Percentiles rank a stretch among this genome's conserved stretches.
These are phyloP conservation scores for Criorhina ranunculi DNA, from an alignment of 2,888 invertebrate genomes.

Conservation along the genomic window DNA sequence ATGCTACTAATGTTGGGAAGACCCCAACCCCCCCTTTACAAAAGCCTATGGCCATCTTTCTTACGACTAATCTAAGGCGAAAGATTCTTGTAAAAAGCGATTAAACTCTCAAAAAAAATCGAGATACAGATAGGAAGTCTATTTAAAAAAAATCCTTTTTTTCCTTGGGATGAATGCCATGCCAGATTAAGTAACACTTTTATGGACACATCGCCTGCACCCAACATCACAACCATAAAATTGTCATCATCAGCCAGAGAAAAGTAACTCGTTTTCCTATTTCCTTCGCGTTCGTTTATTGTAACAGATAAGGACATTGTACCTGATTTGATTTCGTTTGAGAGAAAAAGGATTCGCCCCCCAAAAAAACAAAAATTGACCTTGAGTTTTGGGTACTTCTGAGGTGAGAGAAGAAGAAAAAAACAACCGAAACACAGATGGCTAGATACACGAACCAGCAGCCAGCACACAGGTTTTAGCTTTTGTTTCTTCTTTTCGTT, in stretches of 20 bases:
- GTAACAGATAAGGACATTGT: slow-evolving; percentile 68
- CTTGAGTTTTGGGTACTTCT: slow-evolving; percentile 38
- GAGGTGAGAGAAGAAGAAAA: slow-evolving; percentile 6
- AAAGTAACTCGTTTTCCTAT: slow-evolving; percentile 31
- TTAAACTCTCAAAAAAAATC: slow-evolving; percentile 57
- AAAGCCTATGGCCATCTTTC: slow-evolving; percentile 30
- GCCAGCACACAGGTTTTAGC: too few relatives aligned
- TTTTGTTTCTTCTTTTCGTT: too few relatives aligned
- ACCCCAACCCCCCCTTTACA: slow-evolving; percentile 39
- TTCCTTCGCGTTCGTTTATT: slow-evolving; percentile 56
- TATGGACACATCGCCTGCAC: slow-evolving; percentile 45
- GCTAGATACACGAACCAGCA: slow-evolving; percentile 22
- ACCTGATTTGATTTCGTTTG: slow-evolving; percentile 62
- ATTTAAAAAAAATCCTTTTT: slow-evolving; percentile 69
- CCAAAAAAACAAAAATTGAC: slow-evolving; percentile 30
- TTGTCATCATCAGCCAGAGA: slow-evolving; percentile 44
- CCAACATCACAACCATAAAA: slow-evolving; percentile 29
- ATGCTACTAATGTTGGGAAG: slow-evolving; percentile 55
- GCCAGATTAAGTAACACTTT: slow-evolving; percentile 64
- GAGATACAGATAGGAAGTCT: slow-evolving; percentile 64
- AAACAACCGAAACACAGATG: slow-evolving; percentile 41
- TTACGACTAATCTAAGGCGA: slow-evolving; percentile 44
- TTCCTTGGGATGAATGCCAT: slow-evolving; percentile 48
- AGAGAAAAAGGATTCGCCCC: slow-evolving; percentile 53
- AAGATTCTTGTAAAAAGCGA: slow-evolving; percentile 64